phyloP scores from a whole-genome alignment of 2,113 vertebrate genomes.

The Dicerorhinus sumatrensis region DNA sequence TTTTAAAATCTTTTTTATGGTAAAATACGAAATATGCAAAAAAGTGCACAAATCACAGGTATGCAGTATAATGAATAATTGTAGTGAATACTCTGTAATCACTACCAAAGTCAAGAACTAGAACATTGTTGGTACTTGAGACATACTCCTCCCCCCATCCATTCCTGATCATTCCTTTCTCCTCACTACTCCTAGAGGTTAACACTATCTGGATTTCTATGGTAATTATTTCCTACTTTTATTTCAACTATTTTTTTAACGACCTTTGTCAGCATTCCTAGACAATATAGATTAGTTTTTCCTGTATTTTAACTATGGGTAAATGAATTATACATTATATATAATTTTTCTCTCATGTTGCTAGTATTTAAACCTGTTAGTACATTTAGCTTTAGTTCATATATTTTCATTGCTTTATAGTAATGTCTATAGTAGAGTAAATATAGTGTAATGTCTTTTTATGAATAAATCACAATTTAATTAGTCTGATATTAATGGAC shows the following conservation, averaged over 20 bases:
- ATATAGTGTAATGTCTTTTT: neutral
- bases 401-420: neutral
- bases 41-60: neutral
- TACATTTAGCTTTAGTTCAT: neutral
- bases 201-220: neutral
- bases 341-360: neutral
- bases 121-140: neutral
- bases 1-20: neutral
- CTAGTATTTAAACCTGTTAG: neutral
- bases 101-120: neutral
- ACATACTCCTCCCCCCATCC: neutral
- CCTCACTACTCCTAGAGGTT: neutral
- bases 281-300: neutral
- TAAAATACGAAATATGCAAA: neutral
- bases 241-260: slow-evolving; percentile 17
- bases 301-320: neutral
- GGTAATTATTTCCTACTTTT: neutral
- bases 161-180: neutral
- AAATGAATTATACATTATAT: neutral
- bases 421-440: neutral
- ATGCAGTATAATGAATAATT: neutral
- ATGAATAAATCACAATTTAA: neutral
- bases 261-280: neutral
- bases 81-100: neutral
- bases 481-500: slow-evolving; percentile 6